phyloP scores from a whole-genome alignment of 2,113 vertebrate species.

The Scopus umbretta region DNA sequence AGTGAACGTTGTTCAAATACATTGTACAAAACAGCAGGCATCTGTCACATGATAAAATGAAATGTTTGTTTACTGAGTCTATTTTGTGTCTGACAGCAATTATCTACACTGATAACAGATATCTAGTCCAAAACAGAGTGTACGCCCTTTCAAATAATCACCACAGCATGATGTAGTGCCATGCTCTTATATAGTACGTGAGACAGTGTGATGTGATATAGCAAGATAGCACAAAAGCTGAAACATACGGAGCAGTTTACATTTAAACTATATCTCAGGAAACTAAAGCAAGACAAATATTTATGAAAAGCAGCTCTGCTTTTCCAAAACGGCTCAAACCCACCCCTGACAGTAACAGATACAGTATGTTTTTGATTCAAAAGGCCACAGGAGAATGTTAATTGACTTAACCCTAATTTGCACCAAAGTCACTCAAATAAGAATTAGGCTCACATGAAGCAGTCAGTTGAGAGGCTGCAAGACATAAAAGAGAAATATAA shows the following conservation, averaged over 20 bases:
- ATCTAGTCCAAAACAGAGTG: conserved; percentile 60
- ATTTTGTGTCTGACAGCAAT: conserved; percentile 63
- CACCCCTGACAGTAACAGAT: background rate
- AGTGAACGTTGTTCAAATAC: background rate
- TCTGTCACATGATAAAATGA: conserved; percentile 50
- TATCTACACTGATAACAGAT: conserved; percentile 60
- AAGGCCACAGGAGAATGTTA: background rate
- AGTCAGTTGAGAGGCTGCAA: background rate
- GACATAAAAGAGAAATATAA: background rate
- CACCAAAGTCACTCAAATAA: background rate
- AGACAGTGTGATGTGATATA: conserved; percentile 27
- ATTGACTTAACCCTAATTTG: conserved; percentile 35
- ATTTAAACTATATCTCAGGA: conserved; percentile 32
- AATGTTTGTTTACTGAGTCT: conserved; percentile 55
- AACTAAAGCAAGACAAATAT: conserved; percentile 39
- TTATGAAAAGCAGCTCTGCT: conserved; percentile 21
- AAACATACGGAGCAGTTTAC: background rate
- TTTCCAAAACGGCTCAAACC: background rate
- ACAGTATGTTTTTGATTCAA: background rate
- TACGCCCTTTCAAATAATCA: conserved; percentile 61
- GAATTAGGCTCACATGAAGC: background rate
- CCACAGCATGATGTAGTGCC: conserved; percentile 2
- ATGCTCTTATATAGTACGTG: background rate
- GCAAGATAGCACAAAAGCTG: background rate
- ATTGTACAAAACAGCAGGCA: background rate